Conservation (phyloP, 2,113 vertebrate genomes). For the Ammodramus savannarum region DNA sequence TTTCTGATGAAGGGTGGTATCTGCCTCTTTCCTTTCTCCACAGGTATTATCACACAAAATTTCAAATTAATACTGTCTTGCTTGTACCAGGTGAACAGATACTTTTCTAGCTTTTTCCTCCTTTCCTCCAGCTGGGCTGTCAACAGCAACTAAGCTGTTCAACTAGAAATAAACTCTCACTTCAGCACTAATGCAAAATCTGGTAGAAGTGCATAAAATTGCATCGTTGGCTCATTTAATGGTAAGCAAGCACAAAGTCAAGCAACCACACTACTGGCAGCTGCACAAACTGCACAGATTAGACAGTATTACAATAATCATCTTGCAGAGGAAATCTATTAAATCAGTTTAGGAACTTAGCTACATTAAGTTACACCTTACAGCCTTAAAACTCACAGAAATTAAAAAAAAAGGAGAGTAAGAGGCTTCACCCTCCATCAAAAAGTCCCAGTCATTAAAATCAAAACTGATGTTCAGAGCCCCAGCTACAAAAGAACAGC, state of each 20-base stretch:
- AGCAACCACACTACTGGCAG: background rate
- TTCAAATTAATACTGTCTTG: background rate
- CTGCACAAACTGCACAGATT: background rate
- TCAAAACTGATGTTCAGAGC: background rate
- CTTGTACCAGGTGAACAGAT: background rate
- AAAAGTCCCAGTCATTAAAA: background rate
- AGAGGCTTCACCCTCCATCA: background rate
- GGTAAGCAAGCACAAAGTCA: background rate
- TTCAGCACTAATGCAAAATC: background rate
- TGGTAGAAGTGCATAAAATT: background rate
- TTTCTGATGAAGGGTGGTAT: background rate
- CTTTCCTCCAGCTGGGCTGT: background rate
- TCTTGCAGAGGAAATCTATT: background rate
- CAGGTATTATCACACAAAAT: background rate
- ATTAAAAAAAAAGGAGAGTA: background rate
- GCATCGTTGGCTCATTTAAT: background rate
- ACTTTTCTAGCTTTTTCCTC: background rate
- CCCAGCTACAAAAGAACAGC: background rate
- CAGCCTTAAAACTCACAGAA: background rate
- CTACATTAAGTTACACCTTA: background rate
- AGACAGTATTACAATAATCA: background rate
- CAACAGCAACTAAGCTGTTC: background rate
- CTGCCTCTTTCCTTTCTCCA: background rate
- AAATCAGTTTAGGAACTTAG: background rate
- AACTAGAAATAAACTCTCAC: background rate